These are phyloP conservation scores for Volucella inanis DNA, from an alignment of 2,888 invertebrate genomes.

Conservation along the genomic window DNA sequence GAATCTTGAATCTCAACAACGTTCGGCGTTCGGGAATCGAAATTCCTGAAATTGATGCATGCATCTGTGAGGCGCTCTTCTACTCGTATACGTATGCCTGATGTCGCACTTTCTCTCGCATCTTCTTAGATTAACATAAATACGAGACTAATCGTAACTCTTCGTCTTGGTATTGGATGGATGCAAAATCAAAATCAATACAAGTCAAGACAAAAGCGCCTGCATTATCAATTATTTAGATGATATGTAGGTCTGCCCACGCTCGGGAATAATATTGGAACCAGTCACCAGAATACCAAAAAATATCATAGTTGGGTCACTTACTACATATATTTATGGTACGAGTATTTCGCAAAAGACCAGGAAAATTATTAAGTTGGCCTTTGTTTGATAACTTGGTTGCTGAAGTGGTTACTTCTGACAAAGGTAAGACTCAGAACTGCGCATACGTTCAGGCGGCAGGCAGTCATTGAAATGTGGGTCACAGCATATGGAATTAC, in stretches of 20 bases:
- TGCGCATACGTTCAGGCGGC: slow-evolving; percentile 50
- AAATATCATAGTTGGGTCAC: slow-evolving; percentile 52
- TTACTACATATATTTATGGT: slow-evolving; percentile 33
- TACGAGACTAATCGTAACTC: neutral
- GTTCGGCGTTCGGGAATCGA: slow-evolving; percentile 17
- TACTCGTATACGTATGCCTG: slow-evolving; percentile 13
- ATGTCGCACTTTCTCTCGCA: slow-evolving; percentile 61
- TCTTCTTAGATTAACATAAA: slow-evolving; percentile 61
- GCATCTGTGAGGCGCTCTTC: slow-evolving; percentile 19
- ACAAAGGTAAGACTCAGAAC: slow-evolving; percentile 56
- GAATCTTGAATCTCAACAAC: slow-evolving; percentile 31
- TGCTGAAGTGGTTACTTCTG: slow-evolving; percentile 23
- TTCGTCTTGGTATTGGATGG: slow-evolving; percentile 21
- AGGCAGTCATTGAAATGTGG: slow-evolving; percentile 42
- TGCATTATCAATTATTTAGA: slow-evolving; percentile 53
- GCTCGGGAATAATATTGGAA: slow-evolving; percentile 1
- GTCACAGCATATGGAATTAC: slow-evolving; percentile 59
- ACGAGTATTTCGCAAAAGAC: slow-evolving; percentile 61
- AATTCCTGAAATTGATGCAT: slow-evolving; percentile 46
- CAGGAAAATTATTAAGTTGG: slow-evolving; percentile 45
- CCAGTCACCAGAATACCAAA: slow-evolving; percentile 11
- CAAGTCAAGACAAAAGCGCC: slow-evolving; percentile 29
- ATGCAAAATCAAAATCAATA: slow-evolving; percentile 43
- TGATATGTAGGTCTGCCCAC: slow-evolving; percentile 33
- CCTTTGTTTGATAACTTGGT: slow-evolving; percentile 49